Conservation (phyloP, 2,888 invertebrate genomes). For the Drosophila quinaria region DNA sequence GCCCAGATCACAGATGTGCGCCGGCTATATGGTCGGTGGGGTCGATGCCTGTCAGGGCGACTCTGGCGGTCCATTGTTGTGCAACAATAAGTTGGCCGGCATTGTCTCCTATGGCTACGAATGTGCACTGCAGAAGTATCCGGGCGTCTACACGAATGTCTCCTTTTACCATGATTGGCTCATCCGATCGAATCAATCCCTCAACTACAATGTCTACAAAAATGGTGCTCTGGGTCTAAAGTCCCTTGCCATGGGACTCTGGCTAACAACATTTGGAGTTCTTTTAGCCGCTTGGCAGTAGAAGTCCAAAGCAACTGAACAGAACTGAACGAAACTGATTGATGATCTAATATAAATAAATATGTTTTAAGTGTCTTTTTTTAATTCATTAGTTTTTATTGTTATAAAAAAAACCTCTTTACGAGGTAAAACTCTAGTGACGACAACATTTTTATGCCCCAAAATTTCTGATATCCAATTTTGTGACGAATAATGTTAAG, state of each 20-base stretch:
- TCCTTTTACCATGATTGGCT: constrained; percentile 71
- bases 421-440: no score
- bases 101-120: constrained; percentile 79
- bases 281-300: constrained; percentile 17
- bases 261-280: constrained; percentile 13
- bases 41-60: constrained; percentile 82
- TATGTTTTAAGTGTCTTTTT: constrained; percentile 12
- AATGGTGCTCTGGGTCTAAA: constrained; percentile 5
- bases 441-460: no score
- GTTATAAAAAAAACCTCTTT: no score
- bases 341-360: constrained; percentile 19
- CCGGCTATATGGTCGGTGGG: constrained; percentile 72
- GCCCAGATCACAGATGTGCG: constrained; percentile 70
- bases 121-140: constrained; percentile 64
- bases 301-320: not conserved
- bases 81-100: constrained; percentile 64
- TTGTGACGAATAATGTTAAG: no score
- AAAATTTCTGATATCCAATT: no score
- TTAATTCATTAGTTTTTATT: not conserved
- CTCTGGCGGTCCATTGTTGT: constrained; percentile 80
- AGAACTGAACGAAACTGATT: constrained; percentile 24
- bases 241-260: not conserved
- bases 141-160: constrained; percentile 82
- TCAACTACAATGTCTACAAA: constrained; percentile 58
- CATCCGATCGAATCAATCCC: constrained; percentile 42